These are phyloP conservation scores for Ooceraea biroi DNA, from an alignment of 1,140 invertebrate species.

Conservation along the genomic window DNA sequence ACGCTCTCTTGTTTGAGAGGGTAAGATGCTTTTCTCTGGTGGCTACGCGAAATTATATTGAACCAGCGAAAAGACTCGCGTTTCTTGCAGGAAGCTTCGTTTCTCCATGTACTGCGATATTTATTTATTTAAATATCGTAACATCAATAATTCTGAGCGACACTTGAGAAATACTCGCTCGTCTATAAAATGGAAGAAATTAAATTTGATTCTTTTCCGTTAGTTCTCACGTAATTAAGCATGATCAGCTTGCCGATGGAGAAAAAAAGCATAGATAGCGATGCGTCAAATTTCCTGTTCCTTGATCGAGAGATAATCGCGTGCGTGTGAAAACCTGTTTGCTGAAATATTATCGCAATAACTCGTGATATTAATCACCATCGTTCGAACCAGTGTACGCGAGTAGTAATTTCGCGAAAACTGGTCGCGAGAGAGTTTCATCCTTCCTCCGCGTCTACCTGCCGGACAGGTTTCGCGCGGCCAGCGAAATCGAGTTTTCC, in stretches of 20 bases:
- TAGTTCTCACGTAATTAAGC: neutral
- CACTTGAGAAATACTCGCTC: neutral
- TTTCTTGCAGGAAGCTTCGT: neutral
- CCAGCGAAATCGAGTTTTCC: conserved; percentile 47
- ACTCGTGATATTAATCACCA: conserved; percentile 31
- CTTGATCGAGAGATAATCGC: conserved; percentile 22
- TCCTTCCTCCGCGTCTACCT: conserved; percentile 14
- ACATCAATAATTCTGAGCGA: neutral
- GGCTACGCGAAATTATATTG: conserved; percentile 8
- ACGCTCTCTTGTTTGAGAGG: conserved; percentile 16
- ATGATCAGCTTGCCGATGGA: neutral
- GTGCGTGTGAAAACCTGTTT: conserved; percentile 53
- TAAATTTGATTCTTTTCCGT: neutral
- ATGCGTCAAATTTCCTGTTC: neutral
- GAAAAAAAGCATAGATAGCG: neutral
- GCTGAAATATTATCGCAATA: conserved; percentile 4
- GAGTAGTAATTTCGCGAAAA: conserved; percentile 45
- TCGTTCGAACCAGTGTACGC: conserved; percentile 30
- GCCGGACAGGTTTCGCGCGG: conserved; percentile 47
- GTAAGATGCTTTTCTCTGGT: conserved; percentile 34
- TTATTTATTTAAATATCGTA: neutral
- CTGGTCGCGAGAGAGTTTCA: conserved; percentile 18
- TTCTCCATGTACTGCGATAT: neutral
- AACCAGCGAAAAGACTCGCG: neutral
- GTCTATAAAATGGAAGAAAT: neutral